A percentile compares a stretch with the other conserved stretches of the same genome.
These are phyloP conservation scores for Erpobdella octoculata DNA, from an alignment of 2,888 invertebrate genomes.

Conservation along the genomic window DNA sequence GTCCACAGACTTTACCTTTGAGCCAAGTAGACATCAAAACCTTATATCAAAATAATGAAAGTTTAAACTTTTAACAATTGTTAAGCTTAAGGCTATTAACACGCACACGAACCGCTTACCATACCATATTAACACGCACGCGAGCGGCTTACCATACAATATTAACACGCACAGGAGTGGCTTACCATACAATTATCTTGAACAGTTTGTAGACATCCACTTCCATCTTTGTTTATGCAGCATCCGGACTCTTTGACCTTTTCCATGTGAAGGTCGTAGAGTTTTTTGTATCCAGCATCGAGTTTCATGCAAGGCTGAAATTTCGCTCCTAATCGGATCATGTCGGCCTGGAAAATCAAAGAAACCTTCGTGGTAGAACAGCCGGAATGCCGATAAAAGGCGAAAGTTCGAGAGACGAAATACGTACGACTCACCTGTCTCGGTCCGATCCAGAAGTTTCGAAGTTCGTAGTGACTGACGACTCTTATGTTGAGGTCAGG, in stretches of 20 bases:
- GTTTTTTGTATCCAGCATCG: slow-evolving; percentile 64
- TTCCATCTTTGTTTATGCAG: slow-evolving; percentile 89
- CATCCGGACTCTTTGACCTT: slow-evolving; percentile 89
- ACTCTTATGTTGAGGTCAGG: slow-evolving; percentile 77
- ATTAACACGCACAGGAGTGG: neutral
- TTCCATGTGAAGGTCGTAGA: slow-evolving; percentile 75
- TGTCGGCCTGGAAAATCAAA: slow-evolving; percentile 62
- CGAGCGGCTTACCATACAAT: neutral
- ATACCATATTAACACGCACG: neutral
- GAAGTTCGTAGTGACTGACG: slow-evolving; percentile 50
- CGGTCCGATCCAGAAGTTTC: slow-evolving; percentile 91
- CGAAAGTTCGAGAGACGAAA: neutral
- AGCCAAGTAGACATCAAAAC: slow-evolving; percentile 3
- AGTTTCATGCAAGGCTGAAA: slow-evolving; percentile 95
- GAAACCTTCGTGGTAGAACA: neutral
- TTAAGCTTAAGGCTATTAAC: no score
- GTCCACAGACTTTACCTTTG: slow-evolving; percentile 18
- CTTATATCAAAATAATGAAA: neutral
- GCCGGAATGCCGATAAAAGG: neutral
- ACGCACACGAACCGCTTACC: neutral
- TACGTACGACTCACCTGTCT: slow-evolving; percentile 36
- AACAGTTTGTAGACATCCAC: slow-evolving; percentile 36
- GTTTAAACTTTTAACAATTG: neutral
- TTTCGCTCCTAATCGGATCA: slow-evolving; percentile 94
- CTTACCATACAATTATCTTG: slow-evolving; percentile 35